These are phyloP conservation scores for Ectemnius continuus DNA, from an alignment of 2,888 invertebrate species.

Conservation along the genomic window DNA sequence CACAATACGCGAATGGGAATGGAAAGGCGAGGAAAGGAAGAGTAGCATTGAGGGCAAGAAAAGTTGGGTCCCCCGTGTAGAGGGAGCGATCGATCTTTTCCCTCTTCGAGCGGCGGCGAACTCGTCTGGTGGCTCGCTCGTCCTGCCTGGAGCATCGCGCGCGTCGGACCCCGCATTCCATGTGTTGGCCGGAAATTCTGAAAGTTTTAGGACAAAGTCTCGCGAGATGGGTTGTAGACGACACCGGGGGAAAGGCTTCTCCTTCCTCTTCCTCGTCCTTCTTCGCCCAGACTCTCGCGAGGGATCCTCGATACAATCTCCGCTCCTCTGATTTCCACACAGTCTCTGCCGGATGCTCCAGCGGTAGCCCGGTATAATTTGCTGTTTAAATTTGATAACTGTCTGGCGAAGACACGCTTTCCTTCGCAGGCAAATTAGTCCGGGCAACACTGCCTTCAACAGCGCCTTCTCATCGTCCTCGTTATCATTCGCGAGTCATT, in stretches of 20 bases:
- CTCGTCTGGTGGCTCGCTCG: neutral
- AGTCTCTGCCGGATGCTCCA: neutral
- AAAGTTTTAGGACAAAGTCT: constrained; percentile 31
- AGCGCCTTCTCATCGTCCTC: neutral
- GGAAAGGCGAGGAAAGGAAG: neutral
- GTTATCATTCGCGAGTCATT: constrained; percentile 2
- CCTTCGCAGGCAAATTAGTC: neutral
- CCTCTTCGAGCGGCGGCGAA: neutral
- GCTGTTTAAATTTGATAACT: constrained; percentile 4
- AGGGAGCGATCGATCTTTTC: constrained; percentile 4
- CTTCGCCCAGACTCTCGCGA: no score
- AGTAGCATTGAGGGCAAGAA: neutral
- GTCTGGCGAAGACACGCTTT: neutral
- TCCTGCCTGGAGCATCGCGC: no score
- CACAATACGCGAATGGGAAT: neutral
- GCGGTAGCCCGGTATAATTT: neutral
- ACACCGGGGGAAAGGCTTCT: neutral
- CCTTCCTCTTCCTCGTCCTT: neutral
- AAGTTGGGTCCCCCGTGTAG: neutral
- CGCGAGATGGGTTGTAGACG: neutral
- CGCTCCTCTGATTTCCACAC: neutral
- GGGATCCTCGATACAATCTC: neutral
- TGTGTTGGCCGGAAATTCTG: constrained; percentile 19
- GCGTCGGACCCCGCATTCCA: no score
- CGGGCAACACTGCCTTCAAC: neutral